These are phyloP conservation scores for Cyprinodon diabolis DNA, from an alignment of 2,797 vertebrate genomes.

Conservation along the genomic window DNA sequence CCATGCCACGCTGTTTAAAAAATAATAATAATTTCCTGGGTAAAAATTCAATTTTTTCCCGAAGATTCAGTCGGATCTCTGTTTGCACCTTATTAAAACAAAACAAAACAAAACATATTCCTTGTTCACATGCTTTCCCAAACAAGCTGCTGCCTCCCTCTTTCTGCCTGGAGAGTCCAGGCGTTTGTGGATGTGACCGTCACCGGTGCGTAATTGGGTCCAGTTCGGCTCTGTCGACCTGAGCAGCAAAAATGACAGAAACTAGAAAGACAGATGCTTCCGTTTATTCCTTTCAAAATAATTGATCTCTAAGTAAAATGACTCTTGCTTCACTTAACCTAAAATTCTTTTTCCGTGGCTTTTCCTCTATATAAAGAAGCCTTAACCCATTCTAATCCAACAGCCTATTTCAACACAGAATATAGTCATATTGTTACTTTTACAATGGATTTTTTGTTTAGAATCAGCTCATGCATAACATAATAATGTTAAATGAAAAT, in stretches of 20 bases:
- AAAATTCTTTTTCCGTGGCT: background rate
- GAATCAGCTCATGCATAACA: no score
- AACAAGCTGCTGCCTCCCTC: conserved; percentile 15
- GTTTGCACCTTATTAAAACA: conserved; percentile 26
- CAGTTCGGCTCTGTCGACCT: conserved; percentile 44
- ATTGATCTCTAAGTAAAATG: background rate
- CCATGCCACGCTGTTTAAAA: conserved; percentile 16
- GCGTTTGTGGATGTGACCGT: conserved; percentile 36
- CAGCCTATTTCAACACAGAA: background rate
- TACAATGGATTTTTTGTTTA: no score
- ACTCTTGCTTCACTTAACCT: background rate
- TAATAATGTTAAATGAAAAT: no score
- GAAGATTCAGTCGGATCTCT: conserved; percentile 45
- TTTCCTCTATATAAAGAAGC: no score
- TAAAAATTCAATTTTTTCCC: conserved; percentile 42
- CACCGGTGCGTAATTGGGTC: conserved; percentile 59
- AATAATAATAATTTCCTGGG: conserved; percentile 11
- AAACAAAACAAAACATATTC: background rate
- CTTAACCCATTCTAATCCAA: background rate
- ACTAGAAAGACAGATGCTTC: background rate
- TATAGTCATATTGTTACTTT: no score
- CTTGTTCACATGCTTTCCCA: background rate
- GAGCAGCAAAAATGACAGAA: conserved; percentile 46
- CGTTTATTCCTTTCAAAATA: conserved; percentile 46
- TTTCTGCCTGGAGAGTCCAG: conserved; percentile 13